Evolutionary conservation across 2,113 vertebrate species (phyloP).

Genomic region (Addax nasomaculatus): DNA sequence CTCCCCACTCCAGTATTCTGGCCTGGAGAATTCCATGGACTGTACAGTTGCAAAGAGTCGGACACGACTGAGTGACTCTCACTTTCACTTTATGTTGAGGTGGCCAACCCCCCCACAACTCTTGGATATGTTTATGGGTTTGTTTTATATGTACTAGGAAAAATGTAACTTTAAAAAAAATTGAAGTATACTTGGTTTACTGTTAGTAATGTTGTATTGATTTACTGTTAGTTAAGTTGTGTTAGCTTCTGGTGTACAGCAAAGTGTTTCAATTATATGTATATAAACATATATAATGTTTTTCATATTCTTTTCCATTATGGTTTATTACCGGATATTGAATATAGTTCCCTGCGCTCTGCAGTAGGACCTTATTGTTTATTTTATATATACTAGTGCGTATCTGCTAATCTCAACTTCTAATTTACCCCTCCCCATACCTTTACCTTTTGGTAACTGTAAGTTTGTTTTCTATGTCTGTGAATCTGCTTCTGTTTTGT

Average conservation of each 20-base stretch:
- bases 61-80: background rate
- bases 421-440: background rate
- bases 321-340: background rate
- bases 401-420: background rate
- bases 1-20: background rate
- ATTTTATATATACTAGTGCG: background rate
- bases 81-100: background rate
- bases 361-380: background rate
- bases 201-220: background rate
- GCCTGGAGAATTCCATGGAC: background rate
- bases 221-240: background rate
- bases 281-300: background rate
- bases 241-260: background rate
- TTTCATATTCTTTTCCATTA: background rate
- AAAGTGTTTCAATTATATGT: background rate
- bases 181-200: background rate
- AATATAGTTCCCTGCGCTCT: background rate
- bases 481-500: background rate
- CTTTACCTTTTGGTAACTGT: background rate
- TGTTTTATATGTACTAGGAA: background rate
- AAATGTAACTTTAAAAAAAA: rapidly evolving
- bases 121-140: background rate
- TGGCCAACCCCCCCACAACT: rapidly evolving
- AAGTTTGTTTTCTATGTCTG: background rate
- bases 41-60: rapidly evolving